Evolutionary conservation across 2,888 invertebrate genomes (phyloP), one percentile per base, ranked within the genome.

Genomic region (Trissonchulus latispiculum): DNA sequence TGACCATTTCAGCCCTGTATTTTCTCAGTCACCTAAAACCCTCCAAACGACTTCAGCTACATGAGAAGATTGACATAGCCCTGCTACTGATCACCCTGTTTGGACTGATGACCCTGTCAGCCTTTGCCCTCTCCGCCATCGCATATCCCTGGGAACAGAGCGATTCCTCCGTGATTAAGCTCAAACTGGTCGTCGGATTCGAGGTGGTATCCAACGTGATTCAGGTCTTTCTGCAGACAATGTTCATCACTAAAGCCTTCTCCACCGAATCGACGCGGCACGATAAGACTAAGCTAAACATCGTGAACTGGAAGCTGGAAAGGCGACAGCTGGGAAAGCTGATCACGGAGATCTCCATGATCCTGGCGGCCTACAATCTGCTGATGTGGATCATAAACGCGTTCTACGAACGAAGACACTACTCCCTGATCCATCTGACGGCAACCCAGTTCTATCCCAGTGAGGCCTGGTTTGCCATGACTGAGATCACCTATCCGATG

Each of bases 341-440:
- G 31, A 18, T 64, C 31, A 64, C 66, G 8, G 66, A 64, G 35
- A 64, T 64, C 31, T 8, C 35, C 35, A 64, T 64, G 66, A 18
- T 64, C 15, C 35, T 64, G 35, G 35, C 66, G 35, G 31, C 35
- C 35, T 64, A 64, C 35, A 64, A 64, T n/a, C 35, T 64, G 31
- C 66, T 64, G 15, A 64, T 64, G 66, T 64, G 66, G 66, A 64
- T 64, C 35, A 64, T 64, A 8, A 64, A 64, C 66, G 66, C 66
- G 8, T 64, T 64, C 35, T 64, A 64, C 35, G 66, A 64, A n/a
- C 66, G 66, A 8, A 8, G 66, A 8, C 66, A 64, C 35, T 64
- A 64, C 35, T 64, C 66, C 32, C 66, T 64, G 8, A 64, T 64
- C 66, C 66, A 64, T n/a, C 8, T 64, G 66, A 64, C 66, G 8